Base-by-base conservation (phyloP, 2,888 invertebrate species). In the Leucophenga maculata region DNA sequence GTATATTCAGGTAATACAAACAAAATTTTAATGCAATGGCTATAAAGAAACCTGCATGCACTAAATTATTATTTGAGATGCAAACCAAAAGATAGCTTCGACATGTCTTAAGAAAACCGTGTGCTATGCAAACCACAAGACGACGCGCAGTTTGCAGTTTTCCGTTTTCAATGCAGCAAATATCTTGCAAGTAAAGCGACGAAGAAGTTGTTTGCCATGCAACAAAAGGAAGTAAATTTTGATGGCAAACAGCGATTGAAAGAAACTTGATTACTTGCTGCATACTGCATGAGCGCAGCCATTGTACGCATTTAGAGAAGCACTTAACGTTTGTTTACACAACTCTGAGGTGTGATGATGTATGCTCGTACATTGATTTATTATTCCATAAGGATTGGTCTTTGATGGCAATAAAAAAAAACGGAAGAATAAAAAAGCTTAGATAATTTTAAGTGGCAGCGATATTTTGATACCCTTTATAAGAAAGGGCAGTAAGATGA, bases 201-300 rank as follows among this genome's bases (percentile, higher is more conserved):
- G 8, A 8, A 1, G 11, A 39, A 26, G 26, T 26, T 39, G 39
- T 39, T 39, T 39, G 11, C 39, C 8, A 8, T 39, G 8, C 11
- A 39, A 39, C 39, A 39, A 39, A 39, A 39, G 39, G 11, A 39
- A 6, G 70, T 46, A 83, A 87, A 87, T 87, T 87, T 83, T 86
- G 87, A 87, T 87, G 85, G 86, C 84, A 87, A 87, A 87, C 87
- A 87, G 84, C 86, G 87, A 87, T 87, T 87, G 87, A 84, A 85
- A 85, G 83, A 76, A 80, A 85, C 86, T 85, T 87, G 87, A 87
- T 87, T 87, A 86, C 87, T 84, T 83, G 77, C 75, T 87, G 86
- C 85, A 87, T 87, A 85, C 85, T 87, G 83, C 82, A 87, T 87
- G 87, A 87, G 81, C 77, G 62, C 69, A 72, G 39, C 68, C 60